Conservation (phyloP, 92 coral and sea anemone species). For the Diadumene lineata region DNA sequence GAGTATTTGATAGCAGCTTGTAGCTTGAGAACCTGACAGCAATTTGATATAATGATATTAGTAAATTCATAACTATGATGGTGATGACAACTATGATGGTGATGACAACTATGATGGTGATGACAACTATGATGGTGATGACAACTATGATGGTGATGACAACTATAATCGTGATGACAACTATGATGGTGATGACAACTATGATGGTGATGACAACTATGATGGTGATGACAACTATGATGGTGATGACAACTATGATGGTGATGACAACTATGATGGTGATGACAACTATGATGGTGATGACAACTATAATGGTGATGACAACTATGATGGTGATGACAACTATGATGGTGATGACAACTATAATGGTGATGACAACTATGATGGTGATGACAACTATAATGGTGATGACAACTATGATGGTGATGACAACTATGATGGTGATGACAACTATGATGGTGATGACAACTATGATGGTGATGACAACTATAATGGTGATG, state of each 20-base stretch:
- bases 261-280: neutral
- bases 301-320: neutral
- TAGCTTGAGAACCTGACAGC: conserved; percentile 73
- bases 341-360: neutral
- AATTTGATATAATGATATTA: too few species aligned
- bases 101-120: neutral
- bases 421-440: neutral
- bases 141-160: neutral
- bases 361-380: neutral
- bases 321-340: neutral
- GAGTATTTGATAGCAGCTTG: conserved; percentile 98
- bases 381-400: neutral
- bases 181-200: neutral
- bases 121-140: neutral
- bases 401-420: neutral
- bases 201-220: neutral
- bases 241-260: neutral
- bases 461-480: neutral
- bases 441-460: neutral
- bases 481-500: neutral
- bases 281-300: neutral
- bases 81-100: neutral
- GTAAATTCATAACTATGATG: too few species aligned
- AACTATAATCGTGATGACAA: neutral
- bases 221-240: neutral